These are phyloP conservation scores for Tragelaphus buxtoni DNA, from an alignment of 2,113 vertebrate genomes.

Conservation along the genomic window DNA sequence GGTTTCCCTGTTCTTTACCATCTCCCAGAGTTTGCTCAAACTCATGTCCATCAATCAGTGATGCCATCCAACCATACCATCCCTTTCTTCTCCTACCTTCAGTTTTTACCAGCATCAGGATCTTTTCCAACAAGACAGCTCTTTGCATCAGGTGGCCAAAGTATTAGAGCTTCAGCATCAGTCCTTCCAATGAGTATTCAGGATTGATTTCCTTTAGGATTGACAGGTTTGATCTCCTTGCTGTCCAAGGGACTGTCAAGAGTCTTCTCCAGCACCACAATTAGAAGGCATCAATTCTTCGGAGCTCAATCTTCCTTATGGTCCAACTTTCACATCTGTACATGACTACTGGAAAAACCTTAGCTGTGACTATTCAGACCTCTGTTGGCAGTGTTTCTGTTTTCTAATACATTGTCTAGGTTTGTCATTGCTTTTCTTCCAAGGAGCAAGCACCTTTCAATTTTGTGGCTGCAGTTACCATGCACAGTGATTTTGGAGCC, in stretches of 20 bases:
- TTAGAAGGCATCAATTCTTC: not conserved
- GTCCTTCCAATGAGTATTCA: not conserved
- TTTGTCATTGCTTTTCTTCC: not conserved
- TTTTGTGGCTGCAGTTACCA: not conserved
- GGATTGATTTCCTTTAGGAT: not conserved
- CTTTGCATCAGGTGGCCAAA: not conserved
- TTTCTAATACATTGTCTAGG: not conserved
- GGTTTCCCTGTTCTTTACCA: not conserved
- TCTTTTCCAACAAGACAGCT: not conserved
- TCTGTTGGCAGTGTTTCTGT: not conserved
- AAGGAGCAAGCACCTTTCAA: not conserved
- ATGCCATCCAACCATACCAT: not conserved
- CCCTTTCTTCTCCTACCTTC: not conserved
- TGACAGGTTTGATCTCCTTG: not conserved
- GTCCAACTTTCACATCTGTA: not conserved
- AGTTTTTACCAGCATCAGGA: not conserved
- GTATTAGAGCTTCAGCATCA: not conserved
- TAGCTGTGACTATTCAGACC: not conserved
- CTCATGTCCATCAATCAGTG: not conserved
- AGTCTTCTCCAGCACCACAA: not conserved
- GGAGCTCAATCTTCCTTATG: not conserved
- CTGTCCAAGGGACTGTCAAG: not conserved
- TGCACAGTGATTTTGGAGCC: not conserved
- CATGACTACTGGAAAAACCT: not conserved
- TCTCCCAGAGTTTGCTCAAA: not conserved